These are phyloP conservation scores for Narcine bancroftii DNA, from an alignment of 2,113 vertebrate genomes.

Conservation along the genomic window DNA sequence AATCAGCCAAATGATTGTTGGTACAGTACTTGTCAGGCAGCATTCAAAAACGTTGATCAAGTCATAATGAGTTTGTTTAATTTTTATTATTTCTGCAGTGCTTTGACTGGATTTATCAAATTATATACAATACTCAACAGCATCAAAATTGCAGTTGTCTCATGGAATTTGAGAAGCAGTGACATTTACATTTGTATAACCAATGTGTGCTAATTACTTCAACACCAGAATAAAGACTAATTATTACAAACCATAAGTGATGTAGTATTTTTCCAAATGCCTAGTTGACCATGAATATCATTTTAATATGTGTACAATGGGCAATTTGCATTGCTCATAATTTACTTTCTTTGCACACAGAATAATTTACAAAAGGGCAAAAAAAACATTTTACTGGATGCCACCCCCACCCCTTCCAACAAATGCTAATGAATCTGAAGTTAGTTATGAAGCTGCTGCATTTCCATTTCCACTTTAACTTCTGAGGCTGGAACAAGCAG, in stretches of 20 bases:
- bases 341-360: background rate
- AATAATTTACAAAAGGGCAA: slow-evolving; percentile 16
- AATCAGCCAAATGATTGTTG: background rate
- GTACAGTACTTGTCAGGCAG: background rate
- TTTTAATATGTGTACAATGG: background rate
- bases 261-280: slow-evolving; percentile 17
- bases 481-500: background rate
- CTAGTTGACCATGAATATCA: slow-evolving; percentile 1
- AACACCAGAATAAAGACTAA: slow-evolving; percentile 11
- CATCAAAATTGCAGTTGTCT: background rate
- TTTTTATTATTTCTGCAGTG: background rate
- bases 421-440: background rate
- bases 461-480: background rate
- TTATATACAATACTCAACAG: background rate
- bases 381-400: background rate
- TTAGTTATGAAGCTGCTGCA: background rate
- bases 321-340: background rate
- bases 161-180: slow-evolving; percentile 13
- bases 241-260: background rate
- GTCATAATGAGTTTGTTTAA: background rate
- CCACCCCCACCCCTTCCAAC: too few species aligned
- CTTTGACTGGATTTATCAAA: background rate
- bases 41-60: slow-evolving; percentile 6
- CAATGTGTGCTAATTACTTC: slow-evolving; percentile 31
- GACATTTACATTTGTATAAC: slow-evolving; percentile 20